Evolutionary conservation across 2,888 invertebrate species (phyloP), one percentile per base, ranked within the genome.

Genomic region (Dione vanillae): DNA sequence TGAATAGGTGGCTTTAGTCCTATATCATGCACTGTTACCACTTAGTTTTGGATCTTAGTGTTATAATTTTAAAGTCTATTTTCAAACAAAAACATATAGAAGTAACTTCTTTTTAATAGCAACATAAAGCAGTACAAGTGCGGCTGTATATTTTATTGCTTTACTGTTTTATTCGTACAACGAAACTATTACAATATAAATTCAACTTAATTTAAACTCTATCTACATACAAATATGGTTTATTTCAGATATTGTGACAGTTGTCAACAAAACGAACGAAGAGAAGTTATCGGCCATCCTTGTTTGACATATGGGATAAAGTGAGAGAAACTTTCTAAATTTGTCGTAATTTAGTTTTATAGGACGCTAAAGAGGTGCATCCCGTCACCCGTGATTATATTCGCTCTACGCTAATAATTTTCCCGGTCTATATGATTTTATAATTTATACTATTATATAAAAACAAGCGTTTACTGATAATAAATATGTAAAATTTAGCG

Each of bases 141-240:
- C 75, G 77, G 77, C 78, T 77, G 79, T 77, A 78, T 76, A 76
- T 79, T 79, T 78, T 79, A 78, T 78, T 76, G 77, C 76, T 76
- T 74, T 73, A 70, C 73, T 74, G 78, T 75, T 76, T 75, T 72
- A 74, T 74, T 74, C 66, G 67, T 72, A 72, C 73, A 66, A 62
- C 64, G 51, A 69, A 71, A 68, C 71, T 69, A 71, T 70, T 59
- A 52, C 51, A 27, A 65, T 61, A 43, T 12, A 35, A 1, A 11
- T 54, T 51, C 59, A 59, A 6, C 20, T 54, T 11, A 68, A 56
- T 51, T 11, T 66, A 5, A 45, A 11, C 14, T 49, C 8, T 71
- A 66, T 62, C 0, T 0, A 1, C 16, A 41, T 40, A 27, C 0
- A 0, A 0, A 43, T 61, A 61, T 45, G 20, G n/a, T 27, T 27